Evolutionary conservation across 2,797 vertebrate genomes (phyloP).

Genomic region (Sebastes iracundus): DNA sequence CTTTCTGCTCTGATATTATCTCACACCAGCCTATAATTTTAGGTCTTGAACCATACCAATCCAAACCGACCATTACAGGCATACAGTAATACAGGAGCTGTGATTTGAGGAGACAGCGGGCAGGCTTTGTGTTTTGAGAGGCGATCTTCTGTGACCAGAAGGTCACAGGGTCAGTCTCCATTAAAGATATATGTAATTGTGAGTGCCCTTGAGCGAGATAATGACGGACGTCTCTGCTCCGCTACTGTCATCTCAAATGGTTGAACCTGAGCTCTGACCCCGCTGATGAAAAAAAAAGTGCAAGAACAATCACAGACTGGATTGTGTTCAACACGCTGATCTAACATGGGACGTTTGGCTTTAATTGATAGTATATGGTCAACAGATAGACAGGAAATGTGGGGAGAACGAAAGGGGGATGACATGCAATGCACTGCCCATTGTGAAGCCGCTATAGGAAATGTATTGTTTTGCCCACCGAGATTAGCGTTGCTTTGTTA

Average conservation of each 20-base stretch:
- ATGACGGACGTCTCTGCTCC: constrained; percentile 18
- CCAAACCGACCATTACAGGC: constrained; percentile 12
- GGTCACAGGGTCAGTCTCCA: constrained; percentile 18
- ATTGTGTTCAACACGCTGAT: constrained; percentile 31
- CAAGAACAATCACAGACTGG: not conserved
- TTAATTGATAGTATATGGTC: not conserved
- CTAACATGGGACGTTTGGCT: constrained; percentile 8
- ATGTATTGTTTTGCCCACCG: not conserved
- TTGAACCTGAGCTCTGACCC: constrained; percentile 28
- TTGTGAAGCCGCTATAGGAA: not conserved
- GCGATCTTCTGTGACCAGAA: not conserved
- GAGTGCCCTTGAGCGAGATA: constrained; percentile 8
- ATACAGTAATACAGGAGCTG: not conserved
- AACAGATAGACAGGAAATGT: not conserved
- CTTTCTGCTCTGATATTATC: constrained; percentile 14
- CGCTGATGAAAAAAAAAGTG: constrained; percentile 22
- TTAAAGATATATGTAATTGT: not conserved
- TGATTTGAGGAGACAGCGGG: not conserved
- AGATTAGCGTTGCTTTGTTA: no score
- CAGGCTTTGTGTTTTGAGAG: constrained; percentile 3
- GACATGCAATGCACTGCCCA: not conserved
- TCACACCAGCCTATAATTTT: constrained; percentile 19
- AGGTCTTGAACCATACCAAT: constrained; percentile 7
- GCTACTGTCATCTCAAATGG: not conserved
- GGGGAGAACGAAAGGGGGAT: not conserved